Conservation (phyloP, 2,888 invertebrate genomes). For the Cetonia aurata region DNA sequence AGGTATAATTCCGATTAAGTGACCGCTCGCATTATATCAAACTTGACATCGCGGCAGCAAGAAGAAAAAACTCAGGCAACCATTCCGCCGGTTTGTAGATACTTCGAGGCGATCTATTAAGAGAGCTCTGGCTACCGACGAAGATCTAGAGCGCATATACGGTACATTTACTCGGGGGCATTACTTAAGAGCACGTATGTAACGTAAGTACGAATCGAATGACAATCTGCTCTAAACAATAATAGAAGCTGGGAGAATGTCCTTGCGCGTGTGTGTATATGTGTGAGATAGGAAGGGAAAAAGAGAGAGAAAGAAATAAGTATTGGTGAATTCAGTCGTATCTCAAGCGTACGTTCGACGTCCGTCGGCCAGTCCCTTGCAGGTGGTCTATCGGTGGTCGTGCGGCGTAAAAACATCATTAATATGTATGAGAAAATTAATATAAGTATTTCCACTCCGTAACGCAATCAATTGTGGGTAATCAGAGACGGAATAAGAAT, state of each 20-base stretch:
- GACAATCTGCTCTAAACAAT: not conserved
- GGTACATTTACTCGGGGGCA: no score
- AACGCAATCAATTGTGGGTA: slow-evolving; percentile 35
- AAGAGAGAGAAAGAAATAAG: not conserved
- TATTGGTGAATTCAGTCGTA: not conserved
- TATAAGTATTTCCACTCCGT: slow-evolving; percentile 32
- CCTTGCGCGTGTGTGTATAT: not conserved
- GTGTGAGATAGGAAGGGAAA: not conserved
- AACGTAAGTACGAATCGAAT: slow-evolving; percentile 1
- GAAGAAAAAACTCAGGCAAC: not conserved
- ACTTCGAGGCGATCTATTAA: no score
- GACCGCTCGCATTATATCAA: slow-evolving; percentile 12
- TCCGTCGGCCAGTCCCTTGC: slow-evolving; percentile 14
- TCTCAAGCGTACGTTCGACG: not conserved
- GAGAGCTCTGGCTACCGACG: no score
- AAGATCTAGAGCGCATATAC: no score
- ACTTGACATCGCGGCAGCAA: slow-evolving; percentile 3
- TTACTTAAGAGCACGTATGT: not conserved
- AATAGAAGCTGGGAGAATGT: not conserved
- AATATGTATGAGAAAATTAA: slow-evolving; percentile 41
- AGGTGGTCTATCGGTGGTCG: slow-evolving; percentile 32
- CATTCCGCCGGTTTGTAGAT: no score
- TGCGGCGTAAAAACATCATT: slow-evolving; percentile 37
- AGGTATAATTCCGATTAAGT: slow-evolving; percentile 14
- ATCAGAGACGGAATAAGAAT: slow-evolving; percentile 22